phyloP scores from a whole-genome alignment of 2,797 vertebrate genomes.

The Avahi laniger region DNA sequence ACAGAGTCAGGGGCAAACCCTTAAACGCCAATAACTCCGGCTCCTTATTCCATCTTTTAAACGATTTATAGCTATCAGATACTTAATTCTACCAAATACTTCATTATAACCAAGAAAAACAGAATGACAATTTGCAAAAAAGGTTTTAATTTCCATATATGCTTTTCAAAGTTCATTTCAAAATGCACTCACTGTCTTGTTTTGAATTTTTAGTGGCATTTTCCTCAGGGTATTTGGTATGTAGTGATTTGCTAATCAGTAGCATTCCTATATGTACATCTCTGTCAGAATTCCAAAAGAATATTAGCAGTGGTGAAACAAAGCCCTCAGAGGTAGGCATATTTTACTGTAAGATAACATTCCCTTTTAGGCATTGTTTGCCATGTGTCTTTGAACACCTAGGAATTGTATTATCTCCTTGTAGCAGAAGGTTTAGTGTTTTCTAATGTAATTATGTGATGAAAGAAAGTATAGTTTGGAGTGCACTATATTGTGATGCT shows the following conservation, averaged over 20 bases:
- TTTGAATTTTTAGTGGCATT: constrained; percentile 42
- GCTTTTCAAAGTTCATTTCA: constrained; percentile 55
- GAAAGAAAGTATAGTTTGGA: constrained; percentile 53
- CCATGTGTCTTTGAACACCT: constrained; percentile 65
- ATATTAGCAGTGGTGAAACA: constrained; percentile 48
- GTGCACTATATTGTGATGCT: constrained; percentile 48
- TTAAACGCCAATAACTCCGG: not conserved
- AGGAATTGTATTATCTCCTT: constrained; percentile 73
- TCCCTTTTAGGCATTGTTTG: constrained; percentile 62
- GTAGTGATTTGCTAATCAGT: constrained; percentile 39
- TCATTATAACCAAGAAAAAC: constrained; percentile 38
- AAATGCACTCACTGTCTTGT: constrained; percentile 25
- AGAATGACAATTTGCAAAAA: not conserved
- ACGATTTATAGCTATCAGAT: constrained; percentile 30
- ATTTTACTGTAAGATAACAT: constrained; percentile 68
- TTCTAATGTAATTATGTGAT: constrained; percentile 69
- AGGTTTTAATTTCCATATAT: constrained; percentile 52
- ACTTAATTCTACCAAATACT: constrained; percentile 35
- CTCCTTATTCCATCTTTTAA: constrained; percentile 39
- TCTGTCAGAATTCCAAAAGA: constrained; percentile 59
- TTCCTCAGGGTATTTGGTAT: constrained; percentile 31
- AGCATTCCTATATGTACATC: not conserved
- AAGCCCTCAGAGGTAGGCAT: constrained; percentile 39
- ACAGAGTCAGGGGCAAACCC: not conserved
- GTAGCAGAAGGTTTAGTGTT: constrained; percentile 66